phyloP scores from a whole-genome alignment of 2,797 vertebrate species.

The Microchirus variegatus region DNA sequence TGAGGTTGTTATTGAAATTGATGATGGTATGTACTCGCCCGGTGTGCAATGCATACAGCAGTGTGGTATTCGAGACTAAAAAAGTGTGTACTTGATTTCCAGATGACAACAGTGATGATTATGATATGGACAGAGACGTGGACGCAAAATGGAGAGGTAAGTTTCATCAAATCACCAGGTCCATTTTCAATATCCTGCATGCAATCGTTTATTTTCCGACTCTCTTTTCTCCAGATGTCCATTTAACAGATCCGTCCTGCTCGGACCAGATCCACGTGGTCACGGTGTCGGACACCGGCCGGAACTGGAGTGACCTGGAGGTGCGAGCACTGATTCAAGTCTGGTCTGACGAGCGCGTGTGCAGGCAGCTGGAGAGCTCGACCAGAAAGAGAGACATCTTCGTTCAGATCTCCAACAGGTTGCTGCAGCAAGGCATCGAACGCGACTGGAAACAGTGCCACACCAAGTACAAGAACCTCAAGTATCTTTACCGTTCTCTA shows the following conservation, averaged over 20 bases:
- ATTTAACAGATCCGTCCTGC: constrained; percentile 65
- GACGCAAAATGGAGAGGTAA: constrained; percentile 67
- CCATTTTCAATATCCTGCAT: background rate
- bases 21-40: constrained; percentile 73
- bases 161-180: constrained; percentile 20
- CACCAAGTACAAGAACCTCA: constrained; percentile 92
- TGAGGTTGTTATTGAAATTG: constrained; percentile 79
- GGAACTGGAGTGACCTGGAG: constrained; percentile 91
- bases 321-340: constrained; percentile 86
- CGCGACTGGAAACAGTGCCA: constrained; percentile 91
- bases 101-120: constrained; percentile 77
- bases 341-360: constrained; percentile 87
- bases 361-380: constrained; percentile 87
- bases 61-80: background rate
- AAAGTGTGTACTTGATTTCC: constrained; percentile 9
- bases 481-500: constrained; percentile 88
- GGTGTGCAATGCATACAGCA: background rate
- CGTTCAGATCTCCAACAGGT: constrained; percentile 86
- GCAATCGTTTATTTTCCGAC: background rate
- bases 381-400: constrained; percentile 91
- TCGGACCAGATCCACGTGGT: constrained; percentile 84
- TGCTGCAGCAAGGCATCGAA: constrained; percentile 87
- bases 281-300: constrained; percentile 83
- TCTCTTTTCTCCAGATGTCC: constrained; percentile 55
- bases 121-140: constrained; percentile 58